phyloP scores from a whole-genome alignment of 2,113 vertebrate species.

The Melanerpes formicivorus region DNA sequence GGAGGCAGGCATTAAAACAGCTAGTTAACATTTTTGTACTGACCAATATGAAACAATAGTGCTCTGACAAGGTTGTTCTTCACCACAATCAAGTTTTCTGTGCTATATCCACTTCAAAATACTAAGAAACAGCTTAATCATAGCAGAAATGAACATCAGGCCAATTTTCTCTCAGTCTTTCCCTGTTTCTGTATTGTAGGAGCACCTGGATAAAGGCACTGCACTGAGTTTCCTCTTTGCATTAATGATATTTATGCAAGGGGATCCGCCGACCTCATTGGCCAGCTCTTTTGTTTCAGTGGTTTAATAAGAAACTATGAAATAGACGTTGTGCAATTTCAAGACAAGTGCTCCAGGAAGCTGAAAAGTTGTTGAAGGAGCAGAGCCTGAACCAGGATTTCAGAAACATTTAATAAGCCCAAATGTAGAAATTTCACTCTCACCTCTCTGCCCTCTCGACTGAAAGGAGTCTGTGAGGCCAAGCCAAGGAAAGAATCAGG shows the following conservation, averaged over 20 bases:
- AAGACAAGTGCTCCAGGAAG: constrained; percentile 12
- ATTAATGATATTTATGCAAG: constrained; percentile 32
- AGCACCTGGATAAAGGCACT: neutral
- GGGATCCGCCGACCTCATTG: constrained; percentile 16
- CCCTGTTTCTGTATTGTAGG: neutral
- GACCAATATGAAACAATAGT: neutral
- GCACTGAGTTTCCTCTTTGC: constrained; percentile 19
- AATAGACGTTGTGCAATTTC: constrained; percentile 34
- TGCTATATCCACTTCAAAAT: neutral
- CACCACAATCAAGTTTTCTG: neutral
- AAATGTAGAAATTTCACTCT: neutral
- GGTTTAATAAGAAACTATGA: constrained; percentile 64
- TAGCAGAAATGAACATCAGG: neutral
- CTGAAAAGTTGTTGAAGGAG: neutral
- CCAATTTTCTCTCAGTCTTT: neutral
- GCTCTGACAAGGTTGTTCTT: neutral
- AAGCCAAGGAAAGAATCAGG: constrained; percentile 1
- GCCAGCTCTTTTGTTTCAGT: constrained; percentile 31
- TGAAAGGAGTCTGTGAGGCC: neutral
- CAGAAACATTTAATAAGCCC: neutral
- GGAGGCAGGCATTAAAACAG: neutral
- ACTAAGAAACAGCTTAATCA: neutral
- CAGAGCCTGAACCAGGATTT: neutral
- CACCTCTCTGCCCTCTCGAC: neutral
- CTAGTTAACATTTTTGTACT: too few relatives aligned